Conservation (phyloP, 2,113 vertebrate genomes). For the Sinosuthora webbiana region DNA sequence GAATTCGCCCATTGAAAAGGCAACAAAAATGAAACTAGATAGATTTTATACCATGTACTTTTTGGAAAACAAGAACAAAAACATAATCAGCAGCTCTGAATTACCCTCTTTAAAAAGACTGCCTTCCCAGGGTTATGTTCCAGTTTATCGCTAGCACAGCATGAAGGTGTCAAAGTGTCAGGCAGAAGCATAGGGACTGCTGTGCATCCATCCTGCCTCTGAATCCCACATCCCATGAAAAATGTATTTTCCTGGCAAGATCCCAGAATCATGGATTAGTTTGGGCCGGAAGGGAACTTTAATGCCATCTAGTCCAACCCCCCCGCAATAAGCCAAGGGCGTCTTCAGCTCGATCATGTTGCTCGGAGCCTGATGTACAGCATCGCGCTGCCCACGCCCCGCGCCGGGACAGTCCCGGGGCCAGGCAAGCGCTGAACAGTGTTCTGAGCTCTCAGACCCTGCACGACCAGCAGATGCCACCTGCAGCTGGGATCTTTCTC, state of each 20-base stretch:
- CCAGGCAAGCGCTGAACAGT: background rate
- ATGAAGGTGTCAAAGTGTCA: background rate
- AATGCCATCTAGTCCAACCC: too few species aligned
- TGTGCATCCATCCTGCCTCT: rapidly evolving
- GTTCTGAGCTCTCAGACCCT: background rate
- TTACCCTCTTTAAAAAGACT: background rate
- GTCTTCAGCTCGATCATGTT: rapidly evolving
- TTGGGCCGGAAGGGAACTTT: background rate
- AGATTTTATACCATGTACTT: background rate
- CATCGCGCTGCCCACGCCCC: background rate
- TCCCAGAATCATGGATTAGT: background rate
- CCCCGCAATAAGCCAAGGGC: too few species aligned
- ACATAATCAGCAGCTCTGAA: background rate
- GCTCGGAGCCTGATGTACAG: background rate
- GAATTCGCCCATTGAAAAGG: background rate
- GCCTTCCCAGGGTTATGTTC: background rate
- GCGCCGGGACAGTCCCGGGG: background rate
- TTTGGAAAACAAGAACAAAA: rapidly evolving
- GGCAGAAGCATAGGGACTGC: background rate
- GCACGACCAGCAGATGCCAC: background rate
- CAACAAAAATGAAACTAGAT: background rate
- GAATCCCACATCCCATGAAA: background rate
- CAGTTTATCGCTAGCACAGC: background rate
- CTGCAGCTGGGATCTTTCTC: background rate
- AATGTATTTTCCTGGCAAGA: background rate